phyloP scores from a whole-genome alignment of 2,888 invertebrate species.

The Drosophila robusta region DNA sequence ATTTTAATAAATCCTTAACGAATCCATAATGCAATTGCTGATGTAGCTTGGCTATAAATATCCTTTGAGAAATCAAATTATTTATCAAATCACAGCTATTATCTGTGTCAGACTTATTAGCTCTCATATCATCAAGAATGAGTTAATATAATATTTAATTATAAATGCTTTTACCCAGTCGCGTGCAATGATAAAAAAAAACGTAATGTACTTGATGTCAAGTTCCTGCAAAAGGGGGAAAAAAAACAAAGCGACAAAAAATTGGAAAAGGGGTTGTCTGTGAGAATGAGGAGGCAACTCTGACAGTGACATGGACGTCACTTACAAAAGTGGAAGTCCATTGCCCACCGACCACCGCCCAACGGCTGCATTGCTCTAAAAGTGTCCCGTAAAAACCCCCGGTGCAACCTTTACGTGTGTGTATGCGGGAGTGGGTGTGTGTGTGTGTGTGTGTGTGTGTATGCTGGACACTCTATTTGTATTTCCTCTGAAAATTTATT shows the following conservation, averaged over 20 bases:
- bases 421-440: constrained; percentile 38
- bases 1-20: too few relatives aligned
- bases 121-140: background rate
- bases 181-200: constrained; percentile 15
- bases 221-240: constrained; percentile 27
- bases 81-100: too few relatives aligned
- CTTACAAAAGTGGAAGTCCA: constrained; percentile 72
- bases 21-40: too few relatives aligned
- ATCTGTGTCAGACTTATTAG: background rate
- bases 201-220: constrained; percentile 28
- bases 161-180: constrained; percentile 6
- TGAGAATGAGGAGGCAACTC: constrained; percentile 43
- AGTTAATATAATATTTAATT: constrained; percentile 24
- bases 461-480: constrained; percentile 81
- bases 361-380: constrained; percentile 45
- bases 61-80: too few relatives aligned
- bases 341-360: constrained; percentile 21
- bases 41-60: too few relatives aligned
- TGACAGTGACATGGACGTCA: constrained; percentile 80
- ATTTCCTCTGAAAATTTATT: constrained; percentile 81
- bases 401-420: constrained; percentile 49
- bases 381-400: constrained; percentile 41
- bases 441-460: constrained; percentile 48
- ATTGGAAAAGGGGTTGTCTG: constrained; percentile 31
- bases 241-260: constrained; percentile 10